Evolutionary conservation across 2,113 vertebrate genomes (phyloP), one percentile per base, ranked within the genome.

Genomic region (Caranx melampygus): DNA sequence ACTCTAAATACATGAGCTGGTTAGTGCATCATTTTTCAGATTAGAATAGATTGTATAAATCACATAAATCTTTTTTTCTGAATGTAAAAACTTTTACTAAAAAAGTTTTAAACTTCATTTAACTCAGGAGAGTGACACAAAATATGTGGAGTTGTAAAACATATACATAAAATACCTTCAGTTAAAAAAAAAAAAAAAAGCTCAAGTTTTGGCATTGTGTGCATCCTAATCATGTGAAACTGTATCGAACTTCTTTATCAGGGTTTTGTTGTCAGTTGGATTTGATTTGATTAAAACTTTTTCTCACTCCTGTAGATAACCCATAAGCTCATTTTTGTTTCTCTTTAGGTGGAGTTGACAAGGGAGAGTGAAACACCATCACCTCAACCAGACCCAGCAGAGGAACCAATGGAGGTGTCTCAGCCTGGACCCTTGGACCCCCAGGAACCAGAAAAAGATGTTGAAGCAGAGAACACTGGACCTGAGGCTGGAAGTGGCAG

Each of bases 361-460:
- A 77, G 58, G 63, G 54, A 21, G 3, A 82, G 60, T 2, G 75
- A 87, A 6, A 78, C 65, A 0, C 26, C 71, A 0, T 34, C 80
- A 0, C 55, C 87, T 60, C 69, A 72, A 16, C 67, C 79, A 9
- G 91, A 91, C 26, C 72, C 86, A 2, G 34, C 18, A 0, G 94
- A 94, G 3, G 94, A 95, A n/a, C 72, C 77, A 14, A 94, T 95
- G 82, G 94, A 95, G 52, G 79, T 73, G 5, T 33, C 79, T 4
- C 15, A 37, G 0, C 67, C 79, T 1, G 89, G 89, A 33, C 49
- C 80, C 0, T 52, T 83, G 10, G 81, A 89, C 11, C 31, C 7
- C 3, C 63, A 68, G 40, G 83, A 92, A 13, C 71, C 79, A 9
- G 61, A 33, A 3, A 66, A 72, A 42, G 92, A 90, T 0, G 66